phyloP scores from a whole-genome alignment of 2,888 invertebrate genomes.

The Yponomeuta evonymella region DNA sequence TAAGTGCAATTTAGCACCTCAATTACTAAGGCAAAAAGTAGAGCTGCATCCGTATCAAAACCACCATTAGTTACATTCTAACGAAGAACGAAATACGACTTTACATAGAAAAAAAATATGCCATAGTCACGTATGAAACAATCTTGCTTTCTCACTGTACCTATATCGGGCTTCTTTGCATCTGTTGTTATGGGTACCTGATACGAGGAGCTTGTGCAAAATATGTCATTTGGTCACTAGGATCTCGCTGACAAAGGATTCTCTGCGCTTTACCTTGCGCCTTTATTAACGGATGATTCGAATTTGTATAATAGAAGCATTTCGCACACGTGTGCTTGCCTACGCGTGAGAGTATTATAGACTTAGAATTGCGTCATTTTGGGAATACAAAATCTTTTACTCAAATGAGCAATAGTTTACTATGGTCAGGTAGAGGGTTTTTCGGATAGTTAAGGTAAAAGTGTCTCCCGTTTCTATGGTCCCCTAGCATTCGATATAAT shows the following conservation, averaged over 20 bases:
- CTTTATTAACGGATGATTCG: constrained; percentile 15
- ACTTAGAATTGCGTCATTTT: constrained; percentile 30
- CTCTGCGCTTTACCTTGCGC: constrained; percentile 24
- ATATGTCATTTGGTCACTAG: constrained; percentile 57
- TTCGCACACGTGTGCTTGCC: constrained; percentile 50
- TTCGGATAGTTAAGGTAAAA: constrained; percentile 36
- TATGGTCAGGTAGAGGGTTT: constrained; percentile 7
- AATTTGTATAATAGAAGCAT: constrained; percentile 26
- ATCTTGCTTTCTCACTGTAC: constrained; percentile 54
- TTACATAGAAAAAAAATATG: constrained; percentile 57
- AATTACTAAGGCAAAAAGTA: constrained; percentile 20
- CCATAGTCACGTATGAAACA: constrained; percentile 69
- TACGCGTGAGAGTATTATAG: constrained; percentile 49
- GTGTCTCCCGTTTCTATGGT: constrained; percentile 25
- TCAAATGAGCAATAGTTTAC: neutral
- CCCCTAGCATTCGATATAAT: constrained; percentile 23
- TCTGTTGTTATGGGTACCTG: constrained; percentile 56
- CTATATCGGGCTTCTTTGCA: constrained; percentile 50
- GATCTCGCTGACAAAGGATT: constrained; percentile 38
- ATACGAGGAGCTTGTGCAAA: constrained; percentile 46
- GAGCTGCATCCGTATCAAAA: neutral
- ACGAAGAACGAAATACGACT: constrained; percentile 61
- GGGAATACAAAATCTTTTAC: constrained; percentile 30
- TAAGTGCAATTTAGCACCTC: constrained; percentile 26
- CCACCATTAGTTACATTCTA: constrained; percentile 60